Base-by-base conservation (phyloP, 2,888 invertebrate species). In the Drosophila neonasuta region DNA sequence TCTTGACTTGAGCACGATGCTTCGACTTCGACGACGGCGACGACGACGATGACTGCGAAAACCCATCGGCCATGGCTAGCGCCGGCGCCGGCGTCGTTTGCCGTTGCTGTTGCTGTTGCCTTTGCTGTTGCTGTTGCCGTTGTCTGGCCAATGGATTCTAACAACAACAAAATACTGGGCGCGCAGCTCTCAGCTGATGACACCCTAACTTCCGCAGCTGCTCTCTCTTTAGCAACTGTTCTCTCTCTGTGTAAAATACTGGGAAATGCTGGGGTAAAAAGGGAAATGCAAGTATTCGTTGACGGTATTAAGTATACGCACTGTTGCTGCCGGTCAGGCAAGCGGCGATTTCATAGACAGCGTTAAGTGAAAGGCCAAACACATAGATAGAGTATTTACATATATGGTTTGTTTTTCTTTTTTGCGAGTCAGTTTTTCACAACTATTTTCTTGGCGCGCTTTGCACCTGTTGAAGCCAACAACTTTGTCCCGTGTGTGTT, bases 111-210 rank as follows among this genome's bases (percentile, higher is more conserved):
- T 34, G 34, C 34, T 11, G 5, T 39, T 63, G 67, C 67, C 61
- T 78, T 73, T 77, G 74, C 32, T 32, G 36, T n/a, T 36, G 36
- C 36, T n/a, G 5, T 41, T 63, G 67, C 67, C 61, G 84, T 73
- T 77, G 74, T 68, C 74, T 76, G 68, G 65, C 80, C 54, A 55
- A 63, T 77, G 68, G 51, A 55, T 68, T 65, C 64, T 46, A 76
- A 58, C 69, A 81, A 58, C 69, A 81, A 55, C 62, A 57, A 73
- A 81, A 81, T 87, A 81, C 52, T 64, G 86, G 81, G 68, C 39
- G 17, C 50, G 61, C 69, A 71, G 77, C 83, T 81, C 86, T 85
- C 81, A 87, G 87, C 87, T 81, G 80, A 69, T 68, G 63, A 36
- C 78, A 75, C 78, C 78, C 74, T 68, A 56, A 58, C 62, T 54